A percentile compares a stretch with the other conserved stretches of the same genome.
Conservation (phyloP, 2,113 vertebrate species). For the Ellobius talpinus region DNA sequence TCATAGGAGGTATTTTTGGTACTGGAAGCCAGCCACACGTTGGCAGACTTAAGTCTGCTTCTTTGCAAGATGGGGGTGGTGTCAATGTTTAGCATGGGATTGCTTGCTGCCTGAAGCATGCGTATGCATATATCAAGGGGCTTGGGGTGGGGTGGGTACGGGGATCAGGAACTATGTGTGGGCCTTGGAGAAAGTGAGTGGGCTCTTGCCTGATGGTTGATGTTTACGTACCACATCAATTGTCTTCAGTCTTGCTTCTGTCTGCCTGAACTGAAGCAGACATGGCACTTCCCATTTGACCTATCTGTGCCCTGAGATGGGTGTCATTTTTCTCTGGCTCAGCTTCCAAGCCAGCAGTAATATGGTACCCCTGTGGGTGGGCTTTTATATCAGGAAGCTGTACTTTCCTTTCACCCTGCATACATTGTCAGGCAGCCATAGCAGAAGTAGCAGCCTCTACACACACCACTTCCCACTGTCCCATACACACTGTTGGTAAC, state of each 20-base stretch:
- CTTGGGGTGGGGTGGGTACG: neutral
- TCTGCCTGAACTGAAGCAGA: neutral
- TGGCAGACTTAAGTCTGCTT: conserved; percentile 72
- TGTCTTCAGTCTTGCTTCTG: neutral
- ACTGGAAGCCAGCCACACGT: conserved; percentile 67
- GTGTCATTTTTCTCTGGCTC: neutral
- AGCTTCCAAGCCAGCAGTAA: neutral
- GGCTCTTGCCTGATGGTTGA: neutral
- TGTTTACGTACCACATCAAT: neutral
- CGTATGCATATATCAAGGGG: conserved; percentile 7
- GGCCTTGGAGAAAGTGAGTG: neutral
- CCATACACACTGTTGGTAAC: neutral
- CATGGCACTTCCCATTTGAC: neutral
- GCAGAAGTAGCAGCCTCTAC: neutral
- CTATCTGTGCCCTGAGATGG: neutral
- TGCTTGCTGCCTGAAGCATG: conserved; percentile 1
- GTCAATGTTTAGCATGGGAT: conserved; percentile 38
- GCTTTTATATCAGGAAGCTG: neutral
- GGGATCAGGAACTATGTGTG: neutral
- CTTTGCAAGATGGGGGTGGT: conserved; percentile 45
- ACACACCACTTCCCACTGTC: neutral
- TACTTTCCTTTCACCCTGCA: neutral
- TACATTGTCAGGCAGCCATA: neutral
- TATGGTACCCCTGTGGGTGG: neutral
- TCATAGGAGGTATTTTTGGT: conserved; percentile 75